Conservation (phyloP, 1,140 invertebrate species). For the Rhagoletis pomonella region DNA sequence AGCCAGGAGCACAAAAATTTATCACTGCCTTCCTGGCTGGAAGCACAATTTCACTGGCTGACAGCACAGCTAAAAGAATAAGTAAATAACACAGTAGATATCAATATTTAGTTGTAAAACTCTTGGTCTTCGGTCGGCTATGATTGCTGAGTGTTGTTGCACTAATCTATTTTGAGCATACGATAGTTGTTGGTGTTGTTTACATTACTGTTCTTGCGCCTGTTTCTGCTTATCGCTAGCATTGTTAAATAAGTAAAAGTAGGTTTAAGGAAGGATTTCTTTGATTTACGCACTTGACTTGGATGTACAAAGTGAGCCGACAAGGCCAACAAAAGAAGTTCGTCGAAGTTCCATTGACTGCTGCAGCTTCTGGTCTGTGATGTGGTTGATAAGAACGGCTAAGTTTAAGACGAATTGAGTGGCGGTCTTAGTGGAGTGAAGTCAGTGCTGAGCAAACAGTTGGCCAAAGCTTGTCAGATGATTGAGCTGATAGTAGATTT, state of each 20-base stretch:
- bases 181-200: background rate
- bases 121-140: background rate
- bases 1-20: background rate
- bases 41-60: too few relatives aligned
- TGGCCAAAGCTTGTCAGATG: background rate
- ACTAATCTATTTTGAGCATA: background rate
- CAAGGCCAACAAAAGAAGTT: background rate
- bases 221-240: background rate
- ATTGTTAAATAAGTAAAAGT: constrained; percentile 50
- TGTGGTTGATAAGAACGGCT: constrained; percentile 33
- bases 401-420: constrained; percentile 28
- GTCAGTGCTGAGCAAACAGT: constrained; percentile 19
- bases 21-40: background rate
- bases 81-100: background rate
- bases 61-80: background rate
- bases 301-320: background rate
- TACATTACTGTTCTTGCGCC: background rate
- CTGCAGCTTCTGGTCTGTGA: background rate
- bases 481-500: constrained; percentile 36
- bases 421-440: constrained; percentile 24
- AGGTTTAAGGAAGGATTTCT: constrained; percentile 40
- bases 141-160: background rate
- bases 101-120: constrained; percentile 33
- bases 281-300: constrained; percentile 54
- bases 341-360: background rate